phyloP scores from a whole-genome alignment of 2,888 invertebrate species.

The Dendrolimus houi region DNA sequence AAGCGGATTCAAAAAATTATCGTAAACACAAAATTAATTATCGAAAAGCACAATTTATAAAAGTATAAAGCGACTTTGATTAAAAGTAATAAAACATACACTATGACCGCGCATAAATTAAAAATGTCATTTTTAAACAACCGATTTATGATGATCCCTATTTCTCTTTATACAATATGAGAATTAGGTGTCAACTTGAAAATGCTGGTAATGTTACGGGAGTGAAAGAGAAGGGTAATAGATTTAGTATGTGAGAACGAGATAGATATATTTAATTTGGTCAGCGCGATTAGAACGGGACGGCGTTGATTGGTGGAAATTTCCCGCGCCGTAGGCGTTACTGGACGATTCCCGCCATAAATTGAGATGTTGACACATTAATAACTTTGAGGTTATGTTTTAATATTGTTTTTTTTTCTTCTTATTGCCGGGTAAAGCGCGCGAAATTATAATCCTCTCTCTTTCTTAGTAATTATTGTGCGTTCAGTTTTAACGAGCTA shows the following conservation, averaged over 20 bases:
- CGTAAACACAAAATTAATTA: conserved; percentile 7
- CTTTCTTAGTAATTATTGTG: conserved; percentile 69
- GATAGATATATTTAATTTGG: conserved; percentile 26
- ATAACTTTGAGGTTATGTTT: conserved; percentile 71
- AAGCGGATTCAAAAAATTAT: conserved; percentile 5
- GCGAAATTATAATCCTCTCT: conserved; percentile 66
- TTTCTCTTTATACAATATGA: conserved; percentile 3
- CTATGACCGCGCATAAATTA: conserved; percentile 54
- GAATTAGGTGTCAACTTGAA: background rate
- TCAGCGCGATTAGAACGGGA: conserved; percentile 21
- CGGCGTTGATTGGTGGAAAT: conserved; percentile 49
- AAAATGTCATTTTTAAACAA: conserved; percentile 48
- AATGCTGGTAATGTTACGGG: background rate
- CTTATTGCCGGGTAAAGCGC: conserved; percentile 31
- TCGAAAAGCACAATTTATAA: conserved; percentile 20
- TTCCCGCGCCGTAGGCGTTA: conserved; percentile 59
- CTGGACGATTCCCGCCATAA: conserved; percentile 68
- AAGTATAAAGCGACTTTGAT: conserved; percentile 7
- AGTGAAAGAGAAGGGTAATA: background rate
- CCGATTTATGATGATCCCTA: conserved; percentile 20
- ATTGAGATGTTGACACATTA: conserved; percentile 77
- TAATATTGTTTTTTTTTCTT: conserved; percentile 47
- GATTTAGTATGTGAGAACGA: conserved; percentile 24
- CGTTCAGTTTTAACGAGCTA: conserved; percentile 61
- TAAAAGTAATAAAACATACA: conserved; percentile 37